Evolutionary conservation across 2,797 vertebrate species (phyloP).

Genomic region (Neopelma chrysocephalum): DNA sequence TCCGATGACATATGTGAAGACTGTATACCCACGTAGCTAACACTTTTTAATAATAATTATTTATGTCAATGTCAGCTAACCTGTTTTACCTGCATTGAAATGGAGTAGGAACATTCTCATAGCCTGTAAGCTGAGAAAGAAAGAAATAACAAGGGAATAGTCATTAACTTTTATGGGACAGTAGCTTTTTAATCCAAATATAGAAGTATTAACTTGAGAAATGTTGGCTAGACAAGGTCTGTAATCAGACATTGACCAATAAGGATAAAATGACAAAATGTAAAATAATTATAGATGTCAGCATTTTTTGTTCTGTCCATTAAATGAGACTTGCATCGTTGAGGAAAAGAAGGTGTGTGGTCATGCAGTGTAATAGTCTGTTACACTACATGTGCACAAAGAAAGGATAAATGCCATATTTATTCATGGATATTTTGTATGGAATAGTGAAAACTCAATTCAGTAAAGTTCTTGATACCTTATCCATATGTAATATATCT

Average conservation of each 20-base stretch:
- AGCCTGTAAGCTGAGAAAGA: neutral
- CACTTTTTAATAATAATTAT: neutral
- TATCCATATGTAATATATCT: neutral
- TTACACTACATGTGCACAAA: neutral
- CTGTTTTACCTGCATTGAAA: constrained; percentile 15
- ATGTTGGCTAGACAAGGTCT: neutral
- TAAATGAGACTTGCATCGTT: neutral
- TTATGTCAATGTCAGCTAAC: neutral
- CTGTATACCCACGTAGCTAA: accelerated
- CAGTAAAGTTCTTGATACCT: neutral
- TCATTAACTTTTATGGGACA: neutral
- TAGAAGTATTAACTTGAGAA: neutral
- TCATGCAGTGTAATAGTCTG: neutral
- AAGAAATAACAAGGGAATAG: neutral
- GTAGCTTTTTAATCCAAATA: neutral
- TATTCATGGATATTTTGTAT: neutral
- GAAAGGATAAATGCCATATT: neutral
- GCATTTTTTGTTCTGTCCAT: neutral
- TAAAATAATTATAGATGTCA: neutral
- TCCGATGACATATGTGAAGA: neutral
- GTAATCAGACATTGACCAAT: neutral
- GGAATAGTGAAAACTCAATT: neutral
- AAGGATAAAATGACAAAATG: neutral
- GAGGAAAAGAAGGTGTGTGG: neutral
- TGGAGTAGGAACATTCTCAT: neutral